Conservation (phyloP, 1,140 invertebrate species). For the Drosophila melanica region DNA sequence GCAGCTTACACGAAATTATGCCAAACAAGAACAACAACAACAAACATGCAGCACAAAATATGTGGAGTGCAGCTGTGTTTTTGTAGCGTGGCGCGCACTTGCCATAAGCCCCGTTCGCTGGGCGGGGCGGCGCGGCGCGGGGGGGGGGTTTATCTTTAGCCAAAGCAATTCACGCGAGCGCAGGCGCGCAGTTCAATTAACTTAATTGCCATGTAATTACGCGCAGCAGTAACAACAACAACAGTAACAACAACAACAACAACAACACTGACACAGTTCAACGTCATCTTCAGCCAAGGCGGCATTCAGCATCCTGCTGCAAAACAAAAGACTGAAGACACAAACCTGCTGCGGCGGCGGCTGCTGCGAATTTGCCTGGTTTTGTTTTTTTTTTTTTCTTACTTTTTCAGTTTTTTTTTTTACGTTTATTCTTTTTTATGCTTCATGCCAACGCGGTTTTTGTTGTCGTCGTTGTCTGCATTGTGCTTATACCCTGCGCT, state of each 20-base stretch:
- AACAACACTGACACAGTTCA: constrained; percentile 37
- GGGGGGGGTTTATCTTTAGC: constrained; percentile 27
- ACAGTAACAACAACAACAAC: constrained; percentile 38
- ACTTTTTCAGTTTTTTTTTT: constrained; percentile 17
- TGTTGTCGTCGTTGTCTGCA: constrained; percentile 27
- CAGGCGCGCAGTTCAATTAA: constrained; percentile 83
- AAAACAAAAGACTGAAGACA: constrained; percentile 78
- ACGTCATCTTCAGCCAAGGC: constrained; percentile 41
- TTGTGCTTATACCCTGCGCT: constrained; percentile 17
- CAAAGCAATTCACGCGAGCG: constrained; percentile 68
- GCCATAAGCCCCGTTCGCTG: neutral
- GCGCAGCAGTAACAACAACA: constrained; percentile 45
- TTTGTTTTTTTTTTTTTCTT: constrained; percentile 22
- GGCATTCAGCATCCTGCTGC: constrained; percentile 62
- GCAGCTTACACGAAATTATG: constrained; percentile 34
- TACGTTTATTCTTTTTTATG: constrained; percentile 16
- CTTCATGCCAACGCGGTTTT: constrained; percentile 12
- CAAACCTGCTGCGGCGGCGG: constrained; percentile 63
- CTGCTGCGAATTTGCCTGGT: constrained; percentile 24
- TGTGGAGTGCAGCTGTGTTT: constrained; percentile 6
- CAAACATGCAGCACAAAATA: neutral
- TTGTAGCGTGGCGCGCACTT: constrained; percentile 14
- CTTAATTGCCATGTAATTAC: constrained; percentile 84
- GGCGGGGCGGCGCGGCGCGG: neutral
- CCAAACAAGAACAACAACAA: neutral